Base-by-base conservation (phyloP, 2,113 vertebrate genomes). In the Sander vitreus region DNA sequence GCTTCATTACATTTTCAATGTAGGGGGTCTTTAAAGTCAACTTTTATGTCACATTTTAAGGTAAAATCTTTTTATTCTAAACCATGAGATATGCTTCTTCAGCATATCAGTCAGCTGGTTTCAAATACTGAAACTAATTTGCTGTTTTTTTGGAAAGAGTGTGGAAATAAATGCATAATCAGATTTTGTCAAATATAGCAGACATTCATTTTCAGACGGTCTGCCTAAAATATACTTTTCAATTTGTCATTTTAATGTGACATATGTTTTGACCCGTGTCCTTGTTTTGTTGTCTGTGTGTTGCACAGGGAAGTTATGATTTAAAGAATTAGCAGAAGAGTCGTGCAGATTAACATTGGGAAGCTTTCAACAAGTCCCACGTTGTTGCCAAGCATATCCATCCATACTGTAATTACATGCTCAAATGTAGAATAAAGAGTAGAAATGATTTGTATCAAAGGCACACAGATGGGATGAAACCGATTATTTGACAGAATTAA, bases 21-120 rank as follows among this genome's bases (percentile, higher is more conserved):
- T 43, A 48, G 53, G 48, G 27, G 18, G 30, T 10, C 73, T 77
- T 76, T n/a, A 74, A 68, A 64, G 63, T 65, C 67, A 11, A 45
- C 13, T 68, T 78, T 9, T 65, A 21, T 10, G 19, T 47, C 53
- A 15, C 0, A 64, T 54, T 54, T 64, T 1, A 18, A 36, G 4
- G 5, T 16, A 11, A 23, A 51, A 9, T 71, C 13, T 45, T 6
- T 73, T 69, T 25, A 1, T 10, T 27, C 30, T 3, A 39, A 83
- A 59, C 30, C 14, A 16, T 1, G 8, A 60, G 1, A 39, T 2
- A 1, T 25, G 14, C n/a, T 23, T n/a, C 47, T 50, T 25, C 25
- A 23, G 36, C 25, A 19, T 19, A 5, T 12, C 5, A 36, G 27
- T 33, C 66, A 36, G 45, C 15, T 19, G 30, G n/a, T 2, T 25